A percentile compares a stretch with the other conserved stretches of the same genome.
phyloP scores from a whole-genome alignment of 2,888 invertebrate species.

The Microplitis manilae region DNA sequence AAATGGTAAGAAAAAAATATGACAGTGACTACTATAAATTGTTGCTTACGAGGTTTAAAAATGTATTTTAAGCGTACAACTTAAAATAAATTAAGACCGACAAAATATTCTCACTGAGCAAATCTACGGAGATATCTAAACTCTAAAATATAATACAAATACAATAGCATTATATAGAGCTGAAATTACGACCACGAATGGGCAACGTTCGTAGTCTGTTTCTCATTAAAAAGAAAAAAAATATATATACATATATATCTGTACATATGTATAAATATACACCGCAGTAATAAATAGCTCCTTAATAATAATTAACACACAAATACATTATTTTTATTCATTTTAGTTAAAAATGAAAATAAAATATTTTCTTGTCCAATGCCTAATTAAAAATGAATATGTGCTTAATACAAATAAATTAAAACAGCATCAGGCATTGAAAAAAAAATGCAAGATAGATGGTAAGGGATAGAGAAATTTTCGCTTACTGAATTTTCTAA shows the following conservation, averaged over 20 bases:
- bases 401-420: slow-evolving; percentile 3
- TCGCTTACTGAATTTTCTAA: slow-evolving; percentile 48
- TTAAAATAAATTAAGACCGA: background rate
- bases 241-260: background rate
- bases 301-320: background rate
- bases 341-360: background rate
- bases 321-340: background rate
- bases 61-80: background rate
- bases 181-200: slow-evolving; percentile 8
- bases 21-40: background rate
- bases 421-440: slow-evolving; percentile 42
- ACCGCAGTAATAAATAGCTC: background rate
- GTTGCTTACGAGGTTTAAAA: background rate
- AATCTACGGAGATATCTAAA: background rate
- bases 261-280: background rate
- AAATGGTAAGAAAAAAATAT: background rate
- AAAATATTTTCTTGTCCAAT: background rate
- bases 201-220: background rate
- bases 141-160: slow-evolving; percentile 1
- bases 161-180: slow-evolving; percentile 2
- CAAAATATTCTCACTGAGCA: slow-evolving; percentile 4
- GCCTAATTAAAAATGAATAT: background rate
- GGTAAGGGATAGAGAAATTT: slow-evolving; percentile 37
- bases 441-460: slow-evolving; percentile 46
- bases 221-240: background rate